Conservation (phyloP, 2,888 invertebrate species). For the Oxystoma pomonae region DNA sequence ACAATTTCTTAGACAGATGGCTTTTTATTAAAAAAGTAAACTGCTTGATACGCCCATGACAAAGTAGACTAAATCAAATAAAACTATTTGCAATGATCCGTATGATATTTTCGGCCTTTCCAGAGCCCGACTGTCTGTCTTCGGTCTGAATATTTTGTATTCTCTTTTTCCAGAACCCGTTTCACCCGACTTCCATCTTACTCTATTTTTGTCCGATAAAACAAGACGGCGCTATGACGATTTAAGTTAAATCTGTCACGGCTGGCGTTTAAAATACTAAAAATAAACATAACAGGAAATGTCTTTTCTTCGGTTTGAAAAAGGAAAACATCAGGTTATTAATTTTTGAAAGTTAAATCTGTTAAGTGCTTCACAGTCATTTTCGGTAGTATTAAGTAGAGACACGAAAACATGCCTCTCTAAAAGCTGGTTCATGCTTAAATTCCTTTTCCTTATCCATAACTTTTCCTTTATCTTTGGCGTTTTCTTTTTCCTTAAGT, state of each 20-base stretch:
- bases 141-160: neutral
- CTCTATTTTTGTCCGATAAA: neutral
- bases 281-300: neutral
- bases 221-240: neutral
- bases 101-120: neutral
- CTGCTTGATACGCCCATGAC: too few species aligned
- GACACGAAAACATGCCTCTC: too few species aligned
- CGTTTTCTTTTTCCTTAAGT: too few species aligned
- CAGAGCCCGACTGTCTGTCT: neutral
- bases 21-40: too few species aligned
- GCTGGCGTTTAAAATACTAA: too few species aligned
- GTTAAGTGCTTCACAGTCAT: neutral
- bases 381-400: too few species aligned
- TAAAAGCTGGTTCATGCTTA: too few species aligned
- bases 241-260: neutral
- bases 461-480: too few species aligned
- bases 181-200: neutral
- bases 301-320: neutral
- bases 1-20: too few species aligned
- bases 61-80: neutral
- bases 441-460: too few species aligned
- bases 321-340: neutral
- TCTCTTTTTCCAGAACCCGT: neutral
- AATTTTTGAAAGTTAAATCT: neutral
- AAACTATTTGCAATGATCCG: neutral